Base-by-base conservation (phyloP, 2,113 vertebrate species). In the Corvus cornix region DNA sequence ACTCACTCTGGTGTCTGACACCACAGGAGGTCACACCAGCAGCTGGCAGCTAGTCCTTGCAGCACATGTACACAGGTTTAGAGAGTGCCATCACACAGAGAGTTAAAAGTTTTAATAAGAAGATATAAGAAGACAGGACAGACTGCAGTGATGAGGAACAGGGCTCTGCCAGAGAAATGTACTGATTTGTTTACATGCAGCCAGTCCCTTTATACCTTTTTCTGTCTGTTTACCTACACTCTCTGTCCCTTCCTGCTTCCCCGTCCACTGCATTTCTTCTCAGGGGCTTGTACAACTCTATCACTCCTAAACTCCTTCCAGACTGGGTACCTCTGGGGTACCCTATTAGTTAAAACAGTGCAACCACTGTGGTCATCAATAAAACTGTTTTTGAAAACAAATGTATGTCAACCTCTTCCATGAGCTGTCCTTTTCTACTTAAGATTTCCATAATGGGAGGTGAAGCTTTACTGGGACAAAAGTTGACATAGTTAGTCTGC, bases 41-140 rank as follows among this genome's bases (percentile, higher is more conserved):
- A 46, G 19, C 31, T 44, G n/a, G 11, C 27, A 30, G 28, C 8
- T 48, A 11, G 35, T 33, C 24, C 13, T 77, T 77, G 17, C 49
- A 81, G 27, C 16, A 31, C 22, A 17, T 0, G 0, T 11, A 49
- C 24, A 28, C 28, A 18, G 1, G 1, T 9, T 8, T 26, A 35
- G 39, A 46, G 4, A 44, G 20, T 19, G 16, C 74, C 20, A 62
- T 11, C 24, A 53, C 37, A 72, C 20, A 43, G 13, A 73, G 43
- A 55, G 35, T 9, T 27, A 48, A 35, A 68, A 62, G 3, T 35
- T 48, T 68, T 49, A 37, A 30, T 20, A 68, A 33, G 21, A 64
- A 70, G 2, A 33, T 46, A 8, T 3, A 39, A 66, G 17, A 76
- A 67, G 11, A 22, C 9, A 46, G 13, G 30, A 51, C 41, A 66